These are phyloP conservation scores for Hycleus cichorii DNA, from an alignment of 1,140 invertebrate species.

Conservation along the genomic window DNA sequence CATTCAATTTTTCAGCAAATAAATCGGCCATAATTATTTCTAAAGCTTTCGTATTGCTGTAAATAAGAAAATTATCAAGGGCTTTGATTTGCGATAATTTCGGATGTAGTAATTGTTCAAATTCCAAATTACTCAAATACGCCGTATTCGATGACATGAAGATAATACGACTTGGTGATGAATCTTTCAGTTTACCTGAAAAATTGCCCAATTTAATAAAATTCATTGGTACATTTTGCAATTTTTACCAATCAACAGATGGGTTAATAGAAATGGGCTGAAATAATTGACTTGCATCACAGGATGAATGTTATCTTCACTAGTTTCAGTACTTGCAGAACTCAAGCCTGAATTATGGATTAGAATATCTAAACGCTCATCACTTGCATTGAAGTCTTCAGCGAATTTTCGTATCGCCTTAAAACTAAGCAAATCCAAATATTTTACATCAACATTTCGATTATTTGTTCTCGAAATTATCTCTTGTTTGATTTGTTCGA, in stretches of 20 bases:
- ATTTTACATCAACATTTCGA: too few relatives aligned
- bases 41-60: constrained; percentile 61
- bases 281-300: neutral
- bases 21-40: constrained; percentile 60
- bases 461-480: neutral
- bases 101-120: constrained; percentile 28
- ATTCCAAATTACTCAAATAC: constrained; percentile 54
- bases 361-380: too few relatives aligned
- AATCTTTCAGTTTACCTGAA: constrained; percentile 47
- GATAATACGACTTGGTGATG: constrained; percentile 55
- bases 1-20: constrained; percentile 48
- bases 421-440: too few relatives aligned
- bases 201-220: constrained; percentile 33
- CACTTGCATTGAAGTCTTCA: too few relatives aligned
- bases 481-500: neutral
- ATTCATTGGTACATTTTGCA: neutral
- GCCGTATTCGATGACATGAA: constrained; percentile 41
- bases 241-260: neutral
- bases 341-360: too few relatives aligned
- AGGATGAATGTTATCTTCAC: too few relatives aligned
- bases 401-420: too few relatives aligned
- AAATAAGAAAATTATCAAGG: constrained; percentile 29
- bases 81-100: neutral
- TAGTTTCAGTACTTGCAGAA: too few relatives aligned
- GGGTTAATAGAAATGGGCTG: neutral